phyloP scores from a whole-genome alignment of 2,888 invertebrate species.

The Drosophila ochracea region DNA sequence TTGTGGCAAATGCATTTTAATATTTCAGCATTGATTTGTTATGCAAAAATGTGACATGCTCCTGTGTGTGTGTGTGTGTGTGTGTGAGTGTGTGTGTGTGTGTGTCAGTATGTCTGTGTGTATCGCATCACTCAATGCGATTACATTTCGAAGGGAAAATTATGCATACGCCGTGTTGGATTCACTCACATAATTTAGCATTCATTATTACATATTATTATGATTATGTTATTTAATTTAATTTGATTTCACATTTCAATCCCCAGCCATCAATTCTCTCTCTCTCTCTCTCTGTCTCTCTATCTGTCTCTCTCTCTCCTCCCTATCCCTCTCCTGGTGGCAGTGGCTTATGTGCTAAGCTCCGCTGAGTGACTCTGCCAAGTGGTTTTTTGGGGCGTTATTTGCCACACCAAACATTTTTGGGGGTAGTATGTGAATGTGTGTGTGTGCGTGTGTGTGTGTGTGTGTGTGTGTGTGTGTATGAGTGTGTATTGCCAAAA shows the following conservation, averaged over 20 bases:
- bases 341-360: slow-evolving; percentile 55
- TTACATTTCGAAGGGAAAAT: slow-evolving; percentile 60
- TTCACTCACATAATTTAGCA: slow-evolving; percentile 74
- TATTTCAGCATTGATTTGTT: slow-evolving; percentile 77
- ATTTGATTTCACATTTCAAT: slow-evolving; percentile 68
- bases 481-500: slow-evolving; percentile 65
- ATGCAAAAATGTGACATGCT: slow-evolving; percentile 67
- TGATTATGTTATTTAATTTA: slow-evolving; percentile 81
- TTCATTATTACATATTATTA: slow-evolving; percentile 78
- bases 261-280: slow-evolving; percentile 1
- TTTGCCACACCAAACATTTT: slow-evolving; percentile 27
- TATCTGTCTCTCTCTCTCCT: no score
- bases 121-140: slow-evolving; percentile 67
- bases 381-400: slow-evolving; percentile 29
- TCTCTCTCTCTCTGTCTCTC: slow-evolving; percentile 5
- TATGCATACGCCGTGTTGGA: slow-evolving; percentile 76
- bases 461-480: slow-evolving; percentile 34
- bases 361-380: slow-evolving; percentile 39
- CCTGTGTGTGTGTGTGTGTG: slow-evolving; percentile 16
- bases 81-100: background rate
- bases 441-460: slow-evolving; percentile 27
- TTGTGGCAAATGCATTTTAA: slow-evolving; percentile 78
- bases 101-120: slow-evolving; percentile 24
- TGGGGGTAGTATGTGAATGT: slow-evolving; percentile 23
- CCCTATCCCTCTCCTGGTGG: background rate